Conservation (phyloP, 2,888 invertebrate species). For the Leptopilina syphax region DNA sequence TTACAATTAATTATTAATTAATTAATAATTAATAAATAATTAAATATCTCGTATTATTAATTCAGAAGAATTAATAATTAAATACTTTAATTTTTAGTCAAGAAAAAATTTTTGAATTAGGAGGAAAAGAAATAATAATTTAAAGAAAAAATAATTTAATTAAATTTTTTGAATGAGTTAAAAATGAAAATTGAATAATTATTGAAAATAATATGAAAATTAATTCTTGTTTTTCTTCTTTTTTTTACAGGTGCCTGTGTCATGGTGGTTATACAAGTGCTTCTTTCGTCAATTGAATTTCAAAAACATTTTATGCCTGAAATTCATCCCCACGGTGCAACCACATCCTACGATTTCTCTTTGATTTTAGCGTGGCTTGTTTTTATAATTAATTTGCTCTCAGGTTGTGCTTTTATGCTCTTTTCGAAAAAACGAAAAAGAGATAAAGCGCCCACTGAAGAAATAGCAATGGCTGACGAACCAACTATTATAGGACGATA, state of each 20-base stretch:
- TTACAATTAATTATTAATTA: no score
- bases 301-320: slow-evolving; percentile 82
- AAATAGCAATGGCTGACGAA: slow-evolving; percentile 90
- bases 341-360: slow-evolving; percentile 85
- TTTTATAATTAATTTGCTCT: slow-evolving; percentile 83
- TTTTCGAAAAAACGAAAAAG: slow-evolving; percentile 92
- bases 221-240: neutral
- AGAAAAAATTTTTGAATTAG: no score
- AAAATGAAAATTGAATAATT: no score
- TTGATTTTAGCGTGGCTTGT: slow-evolving; percentile 88
- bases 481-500: slow-evolving; percentile 84
- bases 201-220: no score
- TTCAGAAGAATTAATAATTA: no score
- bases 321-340: slow-evolving; percentile 83
- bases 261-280: slow-evolving; percentile 89
- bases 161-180: no score
- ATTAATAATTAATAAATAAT: no score
- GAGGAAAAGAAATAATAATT: no score
- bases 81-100: no score
- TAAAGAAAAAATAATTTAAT: no score
- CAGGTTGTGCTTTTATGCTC: slow-evolving; percentile 86
- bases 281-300: slow-evolving; percentile 85
- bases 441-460: slow-evolving; percentile 88
- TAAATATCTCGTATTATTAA: no score
- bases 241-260: slow-evolving; percentile 83